Base-by-base conservation (phyloP, 2,797 vertebrate species). In the Sparus aurata region DNA sequence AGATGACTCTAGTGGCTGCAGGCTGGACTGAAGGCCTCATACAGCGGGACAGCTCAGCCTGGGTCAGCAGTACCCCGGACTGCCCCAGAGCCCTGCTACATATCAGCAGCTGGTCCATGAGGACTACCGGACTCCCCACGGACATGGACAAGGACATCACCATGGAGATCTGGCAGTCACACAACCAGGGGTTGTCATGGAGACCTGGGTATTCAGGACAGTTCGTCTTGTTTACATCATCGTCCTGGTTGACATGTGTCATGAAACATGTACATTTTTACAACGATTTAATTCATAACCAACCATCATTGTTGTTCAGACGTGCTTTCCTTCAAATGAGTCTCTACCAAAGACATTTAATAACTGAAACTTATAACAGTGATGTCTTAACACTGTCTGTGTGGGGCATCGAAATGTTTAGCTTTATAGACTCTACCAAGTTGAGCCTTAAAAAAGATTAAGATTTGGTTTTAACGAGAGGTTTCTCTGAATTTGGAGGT, bases 161-260 rank as follows among this genome's bases (percentile, higher is more conserved):
- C 88, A 96, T 95, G 72, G 97, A 97, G 90, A 99, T 97, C 69
- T 96, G 96, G 65, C 98, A 99, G 92, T 98, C 97, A 80, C 98
- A 98, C 87, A 96, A 92, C 97, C 97, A 99, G 2, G 96, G 96
- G 84, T 99, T 99, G 91, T 99, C 98, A 91, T 98, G 97, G 52
- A 99, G 92, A 93, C 97, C 98, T 99, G 83, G 71, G 82, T 75
- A 73, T 43, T 49, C 46, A 83, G 38, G 18, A 83, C 0, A 76
- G 46, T 50, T 53, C 8, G 3, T 47, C 1, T 12, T 49, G 8
- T 17, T 67, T 58, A 49, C 23, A 47, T 20, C 15, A 65, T 41
- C 22, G 20, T 17, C 27, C 30, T 54, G 55, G 45, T 49, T 59
- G 10, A 12, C 34, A 34, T 34, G 34, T 34, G 34, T 34, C 34